Conservation (phyloP, 2,113 vertebrate species). For the Peromyscus maniculatus region DNA sequence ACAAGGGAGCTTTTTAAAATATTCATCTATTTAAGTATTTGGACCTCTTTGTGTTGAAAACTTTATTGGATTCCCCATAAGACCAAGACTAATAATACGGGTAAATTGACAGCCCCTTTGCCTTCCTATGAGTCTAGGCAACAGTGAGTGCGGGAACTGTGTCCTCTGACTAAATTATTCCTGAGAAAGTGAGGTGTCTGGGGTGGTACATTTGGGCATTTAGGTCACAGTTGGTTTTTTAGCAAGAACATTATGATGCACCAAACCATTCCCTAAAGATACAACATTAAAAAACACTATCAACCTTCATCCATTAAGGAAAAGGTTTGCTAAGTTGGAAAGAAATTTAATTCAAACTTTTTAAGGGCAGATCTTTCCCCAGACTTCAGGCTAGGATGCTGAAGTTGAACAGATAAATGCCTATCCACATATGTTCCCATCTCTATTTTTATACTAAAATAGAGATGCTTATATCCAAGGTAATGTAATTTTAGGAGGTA, state of each 20-base stretch:
- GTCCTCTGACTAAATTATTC: slow-evolving; percentile 53
- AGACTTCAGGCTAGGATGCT: neutral
- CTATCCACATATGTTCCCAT: neutral
- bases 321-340: neutral
- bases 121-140: neutral
- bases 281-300: neutral
- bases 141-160: neutral
- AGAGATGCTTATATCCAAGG: neutral
- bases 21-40: slow-evolving; percentile 60
- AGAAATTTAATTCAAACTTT: slow-evolving; percentile 60
- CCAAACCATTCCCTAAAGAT: slow-evolving; percentile 29
- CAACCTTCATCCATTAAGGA: neutral
- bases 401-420: slow-evolving; percentile 8
- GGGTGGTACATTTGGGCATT: neutral
- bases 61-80: slow-evolving; percentile 78
- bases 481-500: neutral
- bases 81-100: slow-evolving; percentile 36
- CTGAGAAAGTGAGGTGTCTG: neutral
- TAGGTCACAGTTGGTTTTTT: slow-evolving; percentile 21
- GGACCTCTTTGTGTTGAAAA: slow-evolving; percentile 77
- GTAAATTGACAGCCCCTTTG: slow-evolving; percentile 63
- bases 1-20: slow-evolving; percentile 78
- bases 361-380: neutral
- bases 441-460: neutral
- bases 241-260: neutral